Base-by-base conservation (phyloP, 1,140 invertebrate species). In the Sitophilus oryzae region DNA sequence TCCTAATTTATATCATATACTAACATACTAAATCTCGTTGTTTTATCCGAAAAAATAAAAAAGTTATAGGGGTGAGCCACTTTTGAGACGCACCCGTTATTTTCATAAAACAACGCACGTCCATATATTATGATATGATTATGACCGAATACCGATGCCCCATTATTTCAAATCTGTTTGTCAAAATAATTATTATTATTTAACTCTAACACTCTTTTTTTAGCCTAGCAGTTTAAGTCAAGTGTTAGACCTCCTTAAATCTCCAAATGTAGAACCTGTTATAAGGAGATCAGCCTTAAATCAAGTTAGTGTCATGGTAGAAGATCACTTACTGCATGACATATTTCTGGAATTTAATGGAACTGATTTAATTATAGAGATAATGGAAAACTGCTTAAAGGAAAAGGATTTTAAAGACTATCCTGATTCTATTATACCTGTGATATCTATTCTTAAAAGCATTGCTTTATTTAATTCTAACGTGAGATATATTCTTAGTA, bases 381-480 rank as follows among this genome's bases (percentile, higher is more conserved):
- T 62, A 64, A 73, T 71, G 64, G 74, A 73, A 53, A 69, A 71
- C 57, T 75, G 77, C 5, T 55, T 83, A 55, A 71, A 74, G 53
- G 79, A 82, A 43, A 75, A 77, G 20, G 78, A 83, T 63, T 82
- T 74, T 60, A 64, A 74, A 2, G 76, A 80, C 61, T 83, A 82
- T 70, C 79, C 82, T 1, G 83, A 85, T 64, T 82, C 79, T 41
- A 77, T 80, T 1, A 74, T 83, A 41, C 78, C 82, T 35, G 77
- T 80, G 59, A 66, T 83, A 25, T 74, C 74, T 4, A 75, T 83
- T 52, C 59, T 85, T 34, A 82, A 82, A 70, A 74, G 77, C 47
- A 61, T 84, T 6, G 76, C 73, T 38, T 74, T 73, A 14, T 69
- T 71, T 56, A 73, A 74, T 59, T 35, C 69, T 20, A 68, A 66